Conservation (phyloP, 1,140 invertebrate species). For the Camponotus vicinus region DNA sequence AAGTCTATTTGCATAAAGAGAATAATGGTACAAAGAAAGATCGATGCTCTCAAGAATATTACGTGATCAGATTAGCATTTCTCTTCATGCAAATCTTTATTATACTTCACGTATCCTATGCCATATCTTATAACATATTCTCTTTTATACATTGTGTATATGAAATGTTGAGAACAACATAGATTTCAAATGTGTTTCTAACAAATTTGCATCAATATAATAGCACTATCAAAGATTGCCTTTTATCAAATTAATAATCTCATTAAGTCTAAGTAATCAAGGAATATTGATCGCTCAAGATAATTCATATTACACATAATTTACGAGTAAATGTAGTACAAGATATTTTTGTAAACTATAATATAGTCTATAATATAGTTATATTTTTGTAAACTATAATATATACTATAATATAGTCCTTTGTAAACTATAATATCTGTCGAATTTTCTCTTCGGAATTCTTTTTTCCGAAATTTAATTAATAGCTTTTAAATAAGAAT, state of each 20-base stretch:
- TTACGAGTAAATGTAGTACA: background rate
- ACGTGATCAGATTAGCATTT: conserved; percentile 9
- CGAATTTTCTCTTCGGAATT: background rate
- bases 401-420: too few species aligned
- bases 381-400: too few species aligned
- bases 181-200: background rate
- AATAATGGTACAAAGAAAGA: background rate
- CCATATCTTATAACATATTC: background rate
- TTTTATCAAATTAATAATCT: conserved; percentile 19
- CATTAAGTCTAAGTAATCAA: conserved; percentile 18
- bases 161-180: background rate
- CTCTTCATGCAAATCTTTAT: background rate
- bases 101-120: too few species aligned
- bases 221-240: background rate
- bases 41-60: background rate
- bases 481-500: background rate
- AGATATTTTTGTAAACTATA: background rate
- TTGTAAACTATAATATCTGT: background rate
- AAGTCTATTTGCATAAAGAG: background rate
- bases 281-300: conserved; percentile 35
- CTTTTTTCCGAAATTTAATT: conserved; percentile 12
- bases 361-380: background rate
- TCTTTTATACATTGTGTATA: background rate
- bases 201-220: background rate
- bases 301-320: background rate